Evolutionary conservation across 1,140 invertebrate species (phyloP).

Genomic region (Zelostemma sp.): DNA sequence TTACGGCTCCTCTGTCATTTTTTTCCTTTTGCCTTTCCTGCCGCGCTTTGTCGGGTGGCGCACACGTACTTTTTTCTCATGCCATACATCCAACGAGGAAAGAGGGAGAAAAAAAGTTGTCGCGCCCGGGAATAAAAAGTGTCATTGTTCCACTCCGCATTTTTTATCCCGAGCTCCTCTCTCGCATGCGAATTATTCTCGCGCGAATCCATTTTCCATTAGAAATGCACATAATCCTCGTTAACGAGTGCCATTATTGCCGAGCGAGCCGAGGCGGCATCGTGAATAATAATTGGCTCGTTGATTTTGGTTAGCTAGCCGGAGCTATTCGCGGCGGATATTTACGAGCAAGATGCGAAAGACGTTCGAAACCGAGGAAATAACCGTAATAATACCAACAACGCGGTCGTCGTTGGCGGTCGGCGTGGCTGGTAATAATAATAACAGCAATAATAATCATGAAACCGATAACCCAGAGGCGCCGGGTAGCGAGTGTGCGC

Average conservation of each 20-base stretch:
- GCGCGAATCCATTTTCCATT: constrained; percentile 9
- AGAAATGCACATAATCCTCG: constrained; percentile 5
- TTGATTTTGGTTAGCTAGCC: constrained; percentile 25
- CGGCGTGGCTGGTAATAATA: constrained; percentile 39
- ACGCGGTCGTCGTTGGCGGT: constrained; percentile 34
- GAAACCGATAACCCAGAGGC: constrained; percentile 48
- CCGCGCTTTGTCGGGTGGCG: not conserved
- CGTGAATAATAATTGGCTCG: constrained; percentile 41
- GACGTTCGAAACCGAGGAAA: constrained; percentile 28
- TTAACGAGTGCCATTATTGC: constrained; percentile 10
- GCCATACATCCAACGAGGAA: too few species aligned
- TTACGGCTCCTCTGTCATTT: constrained; percentile 4
- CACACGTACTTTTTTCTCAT: not conserved
- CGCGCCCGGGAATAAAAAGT: too few species aligned
- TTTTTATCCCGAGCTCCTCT: too few species aligned
- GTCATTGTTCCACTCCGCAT: too few species aligned
- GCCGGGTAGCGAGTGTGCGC: constrained; percentile 27
- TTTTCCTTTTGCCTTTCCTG: not conserved
- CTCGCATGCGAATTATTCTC: not conserved
- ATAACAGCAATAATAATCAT: constrained; percentile 48
- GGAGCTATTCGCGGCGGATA: constrained; percentile 10
- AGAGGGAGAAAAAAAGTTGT: too few species aligned
- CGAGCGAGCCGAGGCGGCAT: not conserved
- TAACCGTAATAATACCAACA: constrained; percentile 45
- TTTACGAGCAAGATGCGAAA: constrained; percentile 26